Percentiles rank a stretch among this genome's conserved stretches.
These are phyloP conservation scores for Cerceris ruficornis DNA, from an alignment of 2,888 invertebrate species.

Conservation along the genomic window DNA sequence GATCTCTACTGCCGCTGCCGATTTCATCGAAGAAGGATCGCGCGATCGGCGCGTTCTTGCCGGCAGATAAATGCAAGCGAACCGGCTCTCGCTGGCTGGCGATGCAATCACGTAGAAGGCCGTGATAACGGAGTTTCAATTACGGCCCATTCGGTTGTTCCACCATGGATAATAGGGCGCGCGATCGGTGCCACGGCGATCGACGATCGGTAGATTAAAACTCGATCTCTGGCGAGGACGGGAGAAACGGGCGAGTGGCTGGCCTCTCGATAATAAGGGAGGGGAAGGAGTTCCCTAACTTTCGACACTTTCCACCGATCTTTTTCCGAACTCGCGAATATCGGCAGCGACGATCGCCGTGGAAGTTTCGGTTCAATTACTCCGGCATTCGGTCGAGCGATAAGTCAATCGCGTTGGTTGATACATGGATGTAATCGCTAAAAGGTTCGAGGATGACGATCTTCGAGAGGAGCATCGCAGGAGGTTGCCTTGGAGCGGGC, in stretches of 20 bases:
- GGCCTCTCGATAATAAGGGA: conserved; percentile 51
- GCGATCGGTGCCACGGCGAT: conserved; percentile 32
- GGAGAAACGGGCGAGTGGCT: neutral
- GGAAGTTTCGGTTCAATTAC: conserved; percentile 74
- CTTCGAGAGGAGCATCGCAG: conserved; percentile 7
- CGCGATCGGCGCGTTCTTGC: conserved; percentile 64
- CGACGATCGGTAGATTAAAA: conserved; percentile 62
- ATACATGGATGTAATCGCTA: conserved; percentile 78
- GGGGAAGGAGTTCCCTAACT: conserved; percentile 26
- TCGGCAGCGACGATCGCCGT: conserved; percentile 51
- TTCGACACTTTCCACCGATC: conserved; percentile 58
- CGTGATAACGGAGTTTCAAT: conserved; percentile 81
- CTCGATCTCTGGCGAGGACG: conserved; percentile 40
- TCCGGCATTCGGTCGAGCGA: conserved; percentile 68
- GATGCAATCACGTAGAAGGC: conserved; percentile 80
- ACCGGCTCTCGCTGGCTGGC: conserved; percentile 50
- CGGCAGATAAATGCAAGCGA: conserved; percentile 59
- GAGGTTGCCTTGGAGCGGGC: conserved; percentile 11
- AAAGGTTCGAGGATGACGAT: conserved; percentile 70
- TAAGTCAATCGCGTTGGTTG: conserved; percentile 72
- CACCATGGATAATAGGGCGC: conserved; percentile 57
- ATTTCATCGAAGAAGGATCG: conserved; percentile 40
- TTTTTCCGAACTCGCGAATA: conserved; percentile 44
- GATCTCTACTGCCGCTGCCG: conserved; percentile 10
- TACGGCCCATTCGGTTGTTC: conserved; percentile 67